Base-by-base conservation (phyloP, 2,797 vertebrate species). In the Melanotaenia nigrans region DNA sequence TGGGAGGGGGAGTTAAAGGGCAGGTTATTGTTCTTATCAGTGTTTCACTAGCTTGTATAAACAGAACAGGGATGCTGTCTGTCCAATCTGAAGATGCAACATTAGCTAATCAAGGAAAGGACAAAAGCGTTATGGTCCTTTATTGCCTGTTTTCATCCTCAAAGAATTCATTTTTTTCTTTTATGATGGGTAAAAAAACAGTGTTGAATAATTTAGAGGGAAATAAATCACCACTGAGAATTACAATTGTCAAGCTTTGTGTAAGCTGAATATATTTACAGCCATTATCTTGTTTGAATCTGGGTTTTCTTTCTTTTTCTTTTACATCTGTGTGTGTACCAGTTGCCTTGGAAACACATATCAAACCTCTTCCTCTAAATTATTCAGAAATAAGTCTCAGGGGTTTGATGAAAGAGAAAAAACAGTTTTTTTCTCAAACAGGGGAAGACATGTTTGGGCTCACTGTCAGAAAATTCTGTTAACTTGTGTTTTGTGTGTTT, bases 261-360 rank as follows among this genome's bases (percentile, higher is more conserved):
- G 75, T 80, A 65, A 78, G 79, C 53, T 32, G 82, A 88, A 87
- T 81, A 81, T 58, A 87, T 90, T 85, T 65, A 78, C 83, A 86
- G 73, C 75, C 45, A 70, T 88, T 85, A 77, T 88, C 82, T 77
- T 66, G 58, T 88, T 86, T 83, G 78, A 85, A 78, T 87, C 81
- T 69, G 72, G 79, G 83, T 82, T 33, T 68, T 85, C 69, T 84
- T 71, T 74, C 80, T 75, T 77, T 85, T 84, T 81, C 30, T 69
- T 70, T 71, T 3, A 35, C 57, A 66, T 77, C 65, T 51, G 9
- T 65, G 71, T 77, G 76, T 62, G 66, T 74, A 71, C 73, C 74
- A 61, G 91, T 94, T 92, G 89, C 90, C 90, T 85, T 90, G 86
- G 92, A 87, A 94, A 94, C 84, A 0, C 78, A 53, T 75, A 83